Conservation (phyloP, 2,113 vertebrate species). For the Hippocampus guttulatus region DNA sequence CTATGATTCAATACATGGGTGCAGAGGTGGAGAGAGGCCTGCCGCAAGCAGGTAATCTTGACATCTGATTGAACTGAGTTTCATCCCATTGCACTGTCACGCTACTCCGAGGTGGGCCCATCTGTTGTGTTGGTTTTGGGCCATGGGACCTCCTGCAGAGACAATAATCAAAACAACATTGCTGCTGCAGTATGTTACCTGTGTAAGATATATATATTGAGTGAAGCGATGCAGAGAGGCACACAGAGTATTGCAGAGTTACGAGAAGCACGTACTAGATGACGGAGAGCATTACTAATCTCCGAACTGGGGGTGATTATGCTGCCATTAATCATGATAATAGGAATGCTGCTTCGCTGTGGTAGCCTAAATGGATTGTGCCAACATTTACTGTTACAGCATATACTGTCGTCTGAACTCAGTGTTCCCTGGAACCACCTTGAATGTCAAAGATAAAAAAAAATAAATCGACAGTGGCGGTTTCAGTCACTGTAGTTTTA, state of each 20-base stretch:
- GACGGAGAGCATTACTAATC: slow-evolving; percentile 26
- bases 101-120: slow-evolving; percentile 15
- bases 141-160: slow-evolving; percentile 28
- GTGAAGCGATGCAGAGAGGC: slow-evolving; percentile 21
- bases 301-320: slow-evolving; percentile 20
- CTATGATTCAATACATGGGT: slow-evolving; percentile 38
- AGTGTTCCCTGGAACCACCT: slow-evolving; percentile 35
- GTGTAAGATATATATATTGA: slow-evolving; percentile 32
- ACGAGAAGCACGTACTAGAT: slow-evolving; percentile 15
- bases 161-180: slow-evolving; percentile 22
- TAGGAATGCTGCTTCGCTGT: slow-evolving; percentile 33
- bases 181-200: slow-evolving; percentile 23
- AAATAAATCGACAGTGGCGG: neutral
- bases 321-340: slow-evolving; percentile 40
- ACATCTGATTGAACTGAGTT: slow-evolving; percentile 37
- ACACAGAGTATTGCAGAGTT: neutral
- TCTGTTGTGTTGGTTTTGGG: slow-evolving; percentile 33
- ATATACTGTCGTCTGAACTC: slow-evolving; percentile 22
- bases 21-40: slow-evolving; percentile 22
- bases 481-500: neutral
- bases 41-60: slow-evolving; percentile 1
- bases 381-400: slow-evolving; percentile 15
- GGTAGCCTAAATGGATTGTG: slow-evolving; percentile 34
- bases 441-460: neutral
- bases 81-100: slow-evolving; percentile 33